Conservation (phyloP, 2,888 invertebrate genomes). For the Epistrophe grossulariae region DNA sequence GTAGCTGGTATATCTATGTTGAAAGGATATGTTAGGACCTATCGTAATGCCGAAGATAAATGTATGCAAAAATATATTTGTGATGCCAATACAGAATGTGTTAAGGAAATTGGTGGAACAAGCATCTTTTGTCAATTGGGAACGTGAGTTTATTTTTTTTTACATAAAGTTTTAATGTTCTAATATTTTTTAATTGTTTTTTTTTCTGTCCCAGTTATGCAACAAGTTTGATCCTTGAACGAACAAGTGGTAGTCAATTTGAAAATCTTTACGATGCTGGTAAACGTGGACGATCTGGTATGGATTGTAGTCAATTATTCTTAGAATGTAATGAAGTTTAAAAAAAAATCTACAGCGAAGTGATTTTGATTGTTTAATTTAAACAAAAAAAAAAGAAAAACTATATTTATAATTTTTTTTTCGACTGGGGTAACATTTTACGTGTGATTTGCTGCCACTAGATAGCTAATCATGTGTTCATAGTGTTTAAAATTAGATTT, state of each 20-base stretch:
- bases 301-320: slow-evolving; percentile 93
- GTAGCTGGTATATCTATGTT: slow-evolving; percentile 94
- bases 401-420: slow-evolving; percentile 32
- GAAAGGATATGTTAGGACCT: slow-evolving; percentile 94
- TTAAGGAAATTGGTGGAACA: slow-evolving; percentile 91
- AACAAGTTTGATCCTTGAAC: slow-evolving; percentile 92
- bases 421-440: slow-evolving; percentile 72
- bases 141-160: slow-evolving; percentile 89
- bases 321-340: slow-evolving; percentile 95
- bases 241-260: slow-evolving; percentile 90
- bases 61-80: slow-evolving; percentile 95
- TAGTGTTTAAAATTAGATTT: slow-evolving; percentile 67
- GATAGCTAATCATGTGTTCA: slow-evolving; percentile 61
- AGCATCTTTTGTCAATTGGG: slow-evolving; percentile 96
- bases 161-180: too few species aligned
- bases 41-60: slow-evolving; percentile 90
- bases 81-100: slow-evolving; percentile 94
- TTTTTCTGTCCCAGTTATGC: slow-evolving; percentile 87
- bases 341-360: slow-evolving; percentile 74
- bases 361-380: slow-evolving; percentile 34
- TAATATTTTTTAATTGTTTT: neutral
- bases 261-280: slow-evolving; percentile 94
- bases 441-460: slow-evolving; percentile 62
- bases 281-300: slow-evolving; percentile 92
- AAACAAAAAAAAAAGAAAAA: neutral